Base-by-base conservation (phyloP, 2,797 vertebrate genomes). In the Dermochelys coriacea region DNA sequence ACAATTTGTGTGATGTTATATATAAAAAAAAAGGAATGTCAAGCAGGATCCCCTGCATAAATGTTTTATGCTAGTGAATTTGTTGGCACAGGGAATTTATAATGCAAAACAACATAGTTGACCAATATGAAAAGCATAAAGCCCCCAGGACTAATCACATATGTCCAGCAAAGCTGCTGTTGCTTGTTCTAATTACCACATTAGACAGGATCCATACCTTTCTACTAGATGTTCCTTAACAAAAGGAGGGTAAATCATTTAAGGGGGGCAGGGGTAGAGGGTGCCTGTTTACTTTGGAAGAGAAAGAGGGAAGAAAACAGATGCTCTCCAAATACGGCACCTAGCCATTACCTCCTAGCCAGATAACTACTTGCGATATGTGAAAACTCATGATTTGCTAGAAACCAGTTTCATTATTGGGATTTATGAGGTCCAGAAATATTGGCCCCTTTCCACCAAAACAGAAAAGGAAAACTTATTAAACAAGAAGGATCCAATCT, bases 11-110 rank as follows among this genome's bases (percentile, higher is more conserved):
- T 88, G 29, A 4, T 45, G 19, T 34, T 64, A 16, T 12, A 75
- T 51, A 0, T 50, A 0, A 12, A 0, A 12, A 71, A 55, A 85
- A 88, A 52, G 4, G 25, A 47, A 47, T 1, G 8, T 8, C 83
- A 75, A 23, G 14, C 59, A 8, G 12, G 2, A 10, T 55, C 16
- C 52, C 51, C 0, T 16, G 23, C 59, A 27, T 16, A 90, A 85
- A 84, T 0, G 0, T 57, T 54, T 83, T 80, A 45, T 19, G 18
- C 74, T 82, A 45, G 2, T 2, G 27, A 84, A 49, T n/a, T 52
- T 79, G 54, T 5, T 50, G 84, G n/a, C 57, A 85, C 29, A n/a
- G 52, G n/a, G 10, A 77, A 71, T 5, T 11, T 49, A 18, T 25
- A 87, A 55, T 19, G 82, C 27, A 77, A 82, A 94, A 75, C 25